Conservation (phyloP, 2,797 vertebrate species). For the Luscinia luscinia region DNA sequence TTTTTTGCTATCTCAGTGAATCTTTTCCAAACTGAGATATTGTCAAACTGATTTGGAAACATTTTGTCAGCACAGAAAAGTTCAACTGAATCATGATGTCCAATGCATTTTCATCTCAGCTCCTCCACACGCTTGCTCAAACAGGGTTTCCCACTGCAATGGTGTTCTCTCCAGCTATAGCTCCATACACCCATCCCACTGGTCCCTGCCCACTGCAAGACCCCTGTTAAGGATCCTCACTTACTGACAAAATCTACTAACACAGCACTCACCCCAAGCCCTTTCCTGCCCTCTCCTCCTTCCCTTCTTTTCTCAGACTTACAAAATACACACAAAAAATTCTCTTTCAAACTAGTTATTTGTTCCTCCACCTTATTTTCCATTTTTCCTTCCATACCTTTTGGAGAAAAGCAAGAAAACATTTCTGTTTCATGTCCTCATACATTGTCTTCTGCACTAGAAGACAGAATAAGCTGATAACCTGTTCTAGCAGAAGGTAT, state of each 20-base stretch:
- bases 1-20: slow-evolving; percentile 29
- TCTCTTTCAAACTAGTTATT: background rate
- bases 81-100: background rate
- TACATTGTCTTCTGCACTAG: background rate
- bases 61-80: background rate
- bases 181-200: background rate
- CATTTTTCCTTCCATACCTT: background rate
- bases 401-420: slow-evolving; percentile 19
- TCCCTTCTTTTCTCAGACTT: background rate
- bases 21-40: slow-evolving; percentile 28
- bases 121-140: background rate
- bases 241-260: background rate
- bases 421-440: background rate
- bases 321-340: background rate
- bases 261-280: background rate
- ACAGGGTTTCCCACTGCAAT: background rate
- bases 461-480: background rate
- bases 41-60: slow-evolving; percentile 31
- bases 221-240: background rate
- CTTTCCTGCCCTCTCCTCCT: background rate
- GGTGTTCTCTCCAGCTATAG: background rate
- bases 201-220: background rate
- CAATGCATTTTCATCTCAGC: background rate
- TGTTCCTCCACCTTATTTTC: background rate
- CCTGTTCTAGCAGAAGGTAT: slow-evolving; percentile 2